Evolutionary conservation across 2,797 vertebrate genomes (phyloP).

Genomic region (Holocentrus rufus): DNA sequence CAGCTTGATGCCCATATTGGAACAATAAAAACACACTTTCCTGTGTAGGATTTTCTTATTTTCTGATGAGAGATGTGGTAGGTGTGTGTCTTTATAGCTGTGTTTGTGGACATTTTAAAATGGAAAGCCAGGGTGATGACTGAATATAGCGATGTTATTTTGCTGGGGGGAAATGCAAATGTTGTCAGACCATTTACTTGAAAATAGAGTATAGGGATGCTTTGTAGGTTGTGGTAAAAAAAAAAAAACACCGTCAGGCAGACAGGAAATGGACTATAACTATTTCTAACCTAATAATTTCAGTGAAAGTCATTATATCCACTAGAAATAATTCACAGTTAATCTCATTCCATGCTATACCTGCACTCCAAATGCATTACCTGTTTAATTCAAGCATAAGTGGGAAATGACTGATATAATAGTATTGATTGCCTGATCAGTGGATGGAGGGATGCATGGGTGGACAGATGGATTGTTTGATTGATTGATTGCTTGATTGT

Average conservation of each 20-base stretch:
- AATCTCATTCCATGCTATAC: background rate
- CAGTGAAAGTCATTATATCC: background rate
- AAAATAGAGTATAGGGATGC: background rate
- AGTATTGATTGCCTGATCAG: background rate
- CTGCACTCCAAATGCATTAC: background rate
- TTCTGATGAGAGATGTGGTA: slow-evolving; percentile 62
- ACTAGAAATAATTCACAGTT: background rate
- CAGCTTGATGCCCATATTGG: slow-evolving; percentile 58
- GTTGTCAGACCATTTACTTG: slow-evolving; percentile 34
- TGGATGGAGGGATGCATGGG: background rate
- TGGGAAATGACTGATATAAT: background rate
- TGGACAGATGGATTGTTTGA: background rate
- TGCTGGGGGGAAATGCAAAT: slow-evolving; percentile 39
- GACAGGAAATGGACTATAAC: slow-evolving; percentile 1
- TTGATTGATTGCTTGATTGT: no score
- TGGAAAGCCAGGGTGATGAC: slow-evolving; percentile 55
- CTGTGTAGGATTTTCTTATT: slow-evolving; percentile 57
- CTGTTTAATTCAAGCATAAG: slow-evolving; percentile 9
- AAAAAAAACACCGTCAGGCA: slow-evolving; percentile 23
- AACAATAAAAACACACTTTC: slow-evolving; percentile 64
- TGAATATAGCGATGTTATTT: slow-evolving; percentile 48
- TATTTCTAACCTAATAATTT: background rate
- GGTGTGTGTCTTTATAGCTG: slow-evolving; percentile 33
- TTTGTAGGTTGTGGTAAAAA: slow-evolving; percentile 20
- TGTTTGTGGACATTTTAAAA: slow-evolving; percentile 48